Evolutionary conservation across 1,140 invertebrate species (phyloP), one percentile per base, ranked within the genome.

Genomic region (Ylistrum balloti): DNA sequence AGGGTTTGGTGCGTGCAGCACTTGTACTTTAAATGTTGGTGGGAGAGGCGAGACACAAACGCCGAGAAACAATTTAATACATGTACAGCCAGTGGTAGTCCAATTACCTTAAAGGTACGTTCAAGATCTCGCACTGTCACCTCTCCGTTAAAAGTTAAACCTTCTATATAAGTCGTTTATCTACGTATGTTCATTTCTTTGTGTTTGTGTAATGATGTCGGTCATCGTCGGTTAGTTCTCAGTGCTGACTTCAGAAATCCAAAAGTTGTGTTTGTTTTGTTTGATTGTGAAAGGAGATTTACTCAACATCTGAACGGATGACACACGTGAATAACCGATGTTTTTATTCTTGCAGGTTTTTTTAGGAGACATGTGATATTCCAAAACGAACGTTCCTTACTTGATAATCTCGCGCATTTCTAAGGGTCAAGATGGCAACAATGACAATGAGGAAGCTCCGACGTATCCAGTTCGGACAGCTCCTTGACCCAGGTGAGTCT

Each of bases 381-480:
- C 22, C 5, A 17, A 45, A 9, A 74, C 22, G n/a, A 28, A 17
- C 56, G 28, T 7, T n/a, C 28, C 9, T 28, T n/a, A n/a, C n/a
- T 74, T 28, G 11, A 17, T 28, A 74, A 28, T 3, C 1, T 9
- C 56, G 17, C 5, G 22, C 22, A 74, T 74, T 74, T 45, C 17
- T 0, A 13, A 17, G 28, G 5, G 9, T 5, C 56, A 74, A 74
- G 22, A 74, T 74, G 56, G 56, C 56, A 28, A 74, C 56, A 5
- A 74, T 74, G 56, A 11, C 56, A 28, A n/a, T 74, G 56, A 74
- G 56, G 56, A 74, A 74, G n/a, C 56, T 74, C 56, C 22, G 56
- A 74, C 56, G 56, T n/a, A 74, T 74, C 56, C 56, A 74, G 56
- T 74, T 74, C 17, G 56, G 56, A 5, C 56, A 74, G n/a, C 56